Conservation (phyloP, 2,113 vertebrate genomes). For the Rhadina sibilatrix region DNA sequence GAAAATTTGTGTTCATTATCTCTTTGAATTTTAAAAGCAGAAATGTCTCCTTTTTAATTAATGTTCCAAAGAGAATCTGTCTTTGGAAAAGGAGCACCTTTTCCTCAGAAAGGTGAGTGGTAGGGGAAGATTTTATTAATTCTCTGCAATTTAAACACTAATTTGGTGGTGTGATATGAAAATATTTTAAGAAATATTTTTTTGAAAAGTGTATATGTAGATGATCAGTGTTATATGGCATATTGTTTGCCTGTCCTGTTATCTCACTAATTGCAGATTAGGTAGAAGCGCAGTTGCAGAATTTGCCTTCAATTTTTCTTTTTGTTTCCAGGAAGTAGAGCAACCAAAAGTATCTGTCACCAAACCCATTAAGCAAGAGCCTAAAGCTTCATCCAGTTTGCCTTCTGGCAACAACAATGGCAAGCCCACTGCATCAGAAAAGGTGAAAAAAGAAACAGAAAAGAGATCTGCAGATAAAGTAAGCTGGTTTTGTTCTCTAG, state of each 20-base stretch:
- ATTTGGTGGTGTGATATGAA: background rate
- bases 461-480: slow-evolving; percentile 94
- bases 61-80: background rate
- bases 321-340: slow-evolving; percentile 83
- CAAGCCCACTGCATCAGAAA: slow-evolving; percentile 84
- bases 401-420: slow-evolving; percentile 82
- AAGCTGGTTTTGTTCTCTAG: background rate
- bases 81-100: background rate
- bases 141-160: background rate
- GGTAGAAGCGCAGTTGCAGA: background rate
- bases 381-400: slow-evolving; percentile 82
- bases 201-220: rapidly evolving
- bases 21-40: background rate
- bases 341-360: slow-evolving; percentile 83
- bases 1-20: background rate
- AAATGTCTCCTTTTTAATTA: background rate
- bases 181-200: background rate
- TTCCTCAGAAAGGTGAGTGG: background rate
- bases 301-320: background rate
- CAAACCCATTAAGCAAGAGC: slow-evolving; percentile 89
- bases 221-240: background rate
- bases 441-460: slow-evolving; percentile 91
- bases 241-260: background rate
- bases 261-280: background rate
- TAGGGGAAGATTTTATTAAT: background rate